Evolutionary conservation across 2,797 vertebrate species (phyloP).

Genomic region (Momotus momota): DNA sequence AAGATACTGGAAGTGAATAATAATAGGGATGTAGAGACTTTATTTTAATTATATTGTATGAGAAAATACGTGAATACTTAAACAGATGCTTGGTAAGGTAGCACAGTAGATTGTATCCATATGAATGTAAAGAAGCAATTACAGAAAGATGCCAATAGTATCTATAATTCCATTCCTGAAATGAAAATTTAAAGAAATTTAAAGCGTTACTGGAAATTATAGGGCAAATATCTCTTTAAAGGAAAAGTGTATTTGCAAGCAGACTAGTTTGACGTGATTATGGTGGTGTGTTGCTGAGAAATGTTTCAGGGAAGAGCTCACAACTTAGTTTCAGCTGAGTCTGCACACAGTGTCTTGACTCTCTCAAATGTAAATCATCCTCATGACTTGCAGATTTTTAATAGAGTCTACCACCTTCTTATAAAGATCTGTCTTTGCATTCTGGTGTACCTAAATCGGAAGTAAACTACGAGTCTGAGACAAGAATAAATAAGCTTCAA

Average conservation of each 20-base stretch:
- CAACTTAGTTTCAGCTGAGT: not conserved
- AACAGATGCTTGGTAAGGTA: not conserved
- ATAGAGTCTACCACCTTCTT: not conserved
- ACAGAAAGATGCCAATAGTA: not conserved
- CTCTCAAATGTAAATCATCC: not conserved
- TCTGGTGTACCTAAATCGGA: not conserved
- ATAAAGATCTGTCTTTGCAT: not conserved
- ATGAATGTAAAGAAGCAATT: not conserved
- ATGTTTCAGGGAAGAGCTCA: slow-evolving; percentile 5
- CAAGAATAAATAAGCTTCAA: not conserved
- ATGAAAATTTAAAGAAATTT: not conserved
- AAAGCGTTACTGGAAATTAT: not conserved
- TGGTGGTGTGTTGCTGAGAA: slow-evolving; percentile 2
- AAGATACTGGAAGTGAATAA: not conserved
- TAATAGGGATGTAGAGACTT: not conserved
- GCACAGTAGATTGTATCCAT: not conserved
- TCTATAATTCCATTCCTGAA: not conserved
- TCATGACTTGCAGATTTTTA: slow-evolving; percentile 16
- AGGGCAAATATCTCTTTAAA: not conserved
- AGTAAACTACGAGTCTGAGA: not conserved
- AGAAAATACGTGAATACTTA: not conserved
- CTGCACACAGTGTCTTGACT: not conserved
- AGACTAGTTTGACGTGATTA: not conserved
- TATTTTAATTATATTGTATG: not conserved
- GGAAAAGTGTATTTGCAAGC: not conserved